Evolutionary conservation across 2,888 invertebrate species (phyloP).

Genomic region (Neoitamus cyanurus): DNA sequence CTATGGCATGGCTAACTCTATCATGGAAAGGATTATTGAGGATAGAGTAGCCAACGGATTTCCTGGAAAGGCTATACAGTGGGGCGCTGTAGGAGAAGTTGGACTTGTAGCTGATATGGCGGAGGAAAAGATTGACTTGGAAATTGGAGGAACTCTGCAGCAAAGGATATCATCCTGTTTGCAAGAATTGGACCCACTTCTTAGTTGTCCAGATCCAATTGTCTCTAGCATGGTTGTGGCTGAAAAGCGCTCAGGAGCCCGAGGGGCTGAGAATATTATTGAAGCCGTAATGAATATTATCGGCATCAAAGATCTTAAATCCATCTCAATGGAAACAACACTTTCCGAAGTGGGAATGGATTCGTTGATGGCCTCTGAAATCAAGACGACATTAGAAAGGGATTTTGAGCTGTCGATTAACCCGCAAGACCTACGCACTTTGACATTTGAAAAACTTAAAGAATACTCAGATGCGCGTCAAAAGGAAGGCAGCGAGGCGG

Average conservation of each 20-base stretch:
- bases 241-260: conserved; percentile 76
- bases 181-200: conserved; percentile 76
- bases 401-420: conserved; percentile 89
- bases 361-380: conserved; percentile 96
- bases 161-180: conserved; percentile 88
- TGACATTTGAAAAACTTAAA: conserved; percentile 74
- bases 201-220: conserved; percentile 76
- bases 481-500: conserved; percentile 58
- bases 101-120: conserved; percentile 84
- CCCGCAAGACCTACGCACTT: conserved; percentile 83
- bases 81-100: conserved; percentile 93
- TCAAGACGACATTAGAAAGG: conserved; percentile 90
- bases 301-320: conserved; percentile 76
- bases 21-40: conserved; percentile 90
- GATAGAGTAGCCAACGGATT: conserved; percentile 75
- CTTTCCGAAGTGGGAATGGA: conserved; percentile 96
- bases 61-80: conserved; percentile 87
- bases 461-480: conserved; percentile 60
- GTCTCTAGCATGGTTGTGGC: conserved; percentile 90
- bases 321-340: conserved; percentile 76
- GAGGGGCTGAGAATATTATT: conserved; percentile 75
- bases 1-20: conserved; percentile 90
- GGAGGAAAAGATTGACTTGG: conserved; percentile 75
- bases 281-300: conserved; percentile 78
- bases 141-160: conserved; percentile 84